These are phyloP conservation scores for Petrolisthes manimaculis DNA, from an alignment of 2,888 invertebrate genomes.

Conservation along the genomic window DNA sequence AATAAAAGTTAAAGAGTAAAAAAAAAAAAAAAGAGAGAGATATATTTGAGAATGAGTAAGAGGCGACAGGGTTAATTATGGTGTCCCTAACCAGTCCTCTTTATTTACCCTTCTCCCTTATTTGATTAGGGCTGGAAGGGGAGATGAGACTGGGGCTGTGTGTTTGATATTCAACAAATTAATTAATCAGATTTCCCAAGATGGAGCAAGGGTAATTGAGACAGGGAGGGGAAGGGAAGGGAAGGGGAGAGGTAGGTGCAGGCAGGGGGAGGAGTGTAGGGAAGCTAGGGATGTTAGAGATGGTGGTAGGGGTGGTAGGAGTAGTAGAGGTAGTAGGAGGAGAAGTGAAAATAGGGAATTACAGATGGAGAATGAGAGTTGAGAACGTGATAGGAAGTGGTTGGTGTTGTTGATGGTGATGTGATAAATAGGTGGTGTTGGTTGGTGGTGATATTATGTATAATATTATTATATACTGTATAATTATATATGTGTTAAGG, in stretches of 20 bases:
- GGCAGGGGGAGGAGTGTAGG: neutral
- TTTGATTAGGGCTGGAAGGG: neutral
- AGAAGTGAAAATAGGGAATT: neutral
- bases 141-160: neutral
- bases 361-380: neutral
- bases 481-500: neutral
- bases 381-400: neutral
- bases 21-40: neutral
- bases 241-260: neutral
- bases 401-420: neutral
- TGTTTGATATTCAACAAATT: neutral
- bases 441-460: neutral
- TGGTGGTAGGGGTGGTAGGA: neutral
- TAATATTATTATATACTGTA: neutral
- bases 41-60: neutral
- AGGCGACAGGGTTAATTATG: neutral
- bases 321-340: neutral
- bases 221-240: neutral
- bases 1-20: neutral
- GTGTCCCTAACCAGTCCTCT: neutral
- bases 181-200: neutral
- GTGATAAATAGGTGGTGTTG: neutral
- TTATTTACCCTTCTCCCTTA: neutral
- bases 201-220: neutral
- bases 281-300: neutral